Conservation (phyloP, 2,113 vertebrate genomes). For the Guaruba guarouba region DNA sequence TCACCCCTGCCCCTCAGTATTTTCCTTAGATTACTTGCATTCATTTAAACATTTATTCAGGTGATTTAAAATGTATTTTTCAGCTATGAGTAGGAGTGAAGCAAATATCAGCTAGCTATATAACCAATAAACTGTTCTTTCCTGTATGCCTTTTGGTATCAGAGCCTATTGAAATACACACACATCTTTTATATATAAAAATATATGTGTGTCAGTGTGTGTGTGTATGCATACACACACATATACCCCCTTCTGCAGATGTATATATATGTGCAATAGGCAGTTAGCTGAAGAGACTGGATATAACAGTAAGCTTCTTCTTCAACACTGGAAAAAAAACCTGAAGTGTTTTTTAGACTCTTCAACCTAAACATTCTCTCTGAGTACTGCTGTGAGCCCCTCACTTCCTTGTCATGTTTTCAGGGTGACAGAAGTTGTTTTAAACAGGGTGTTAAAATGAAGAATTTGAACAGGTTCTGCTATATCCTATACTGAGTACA, state of each 20-base stretch:
- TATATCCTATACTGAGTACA: fast-evolving
- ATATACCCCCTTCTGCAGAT: neutral
- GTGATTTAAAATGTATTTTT: neutral
- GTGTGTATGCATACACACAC: too few species aligned
- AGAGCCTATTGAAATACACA: neutral
- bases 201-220: too few species aligned
- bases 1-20: neutral
- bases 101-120: neutral
- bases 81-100: neutral
- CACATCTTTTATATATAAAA: too few species aligned
- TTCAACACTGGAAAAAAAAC: neutral
- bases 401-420: neutral
- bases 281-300: neutral
- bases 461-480: neutral
- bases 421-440: neutral
- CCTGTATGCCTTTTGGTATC: neutral
- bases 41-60: neutral
- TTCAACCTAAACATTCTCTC: neutral
- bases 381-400: neutral
- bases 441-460: neutral
- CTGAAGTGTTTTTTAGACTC: neutral
- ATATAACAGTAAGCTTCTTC: neutral
- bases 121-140: neutral
- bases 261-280: neutral
- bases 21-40: neutral